Evolutionary conservation across 2,888 invertebrate species (phyloP), one percentile per base, ranked within the genome.

Genomic region (Leptura quadrifasciata): DNA sequence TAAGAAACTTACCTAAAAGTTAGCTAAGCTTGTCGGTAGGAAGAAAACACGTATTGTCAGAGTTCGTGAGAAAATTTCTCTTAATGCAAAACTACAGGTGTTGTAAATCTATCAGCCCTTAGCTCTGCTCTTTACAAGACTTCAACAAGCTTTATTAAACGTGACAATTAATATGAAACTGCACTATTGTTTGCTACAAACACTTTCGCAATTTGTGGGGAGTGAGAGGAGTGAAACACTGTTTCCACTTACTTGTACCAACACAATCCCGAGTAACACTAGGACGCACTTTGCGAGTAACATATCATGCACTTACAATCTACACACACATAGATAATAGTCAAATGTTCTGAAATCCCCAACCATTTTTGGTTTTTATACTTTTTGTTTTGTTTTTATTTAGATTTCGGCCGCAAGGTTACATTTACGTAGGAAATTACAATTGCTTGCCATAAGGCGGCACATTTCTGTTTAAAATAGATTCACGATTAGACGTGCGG

Each of bases 241-340:
- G 17, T 1, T 5, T 10, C 8, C 65, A 81, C 81, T 80, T 81
- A 82, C 82, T 71, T 81, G 72, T 18, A 77, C 24, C 12, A 76
- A 54, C 67, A 79, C 75, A 63, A 78, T 35, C n/a, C 78, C 81
- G 10, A 80, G 24, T 12, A 78, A 24, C 20, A 80, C 67, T 68
- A 79, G 8, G 5, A 61, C 75, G 20, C 70, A 73, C 67, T 75
- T 80, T 8, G 69, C 24, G 17, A 67, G 9, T 52, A 77, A 75
- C 76, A 78, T 82, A 39, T 76, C 24, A 17, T 60, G 74, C 78
- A 80, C 79, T 76, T 71, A 72, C 47, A 72, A 79, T 78, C 81
- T 79, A 81, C 76, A 77, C 54, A 54, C 61, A 65, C 78, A 79
- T 79, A 81, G 81, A 81, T 76, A 71, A 75, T 78, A 77, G 80